Evolutionary conservation across 2,888 invertebrate genomes (phyloP).

Genomic region (Yponomeuta malinellus): DNA sequence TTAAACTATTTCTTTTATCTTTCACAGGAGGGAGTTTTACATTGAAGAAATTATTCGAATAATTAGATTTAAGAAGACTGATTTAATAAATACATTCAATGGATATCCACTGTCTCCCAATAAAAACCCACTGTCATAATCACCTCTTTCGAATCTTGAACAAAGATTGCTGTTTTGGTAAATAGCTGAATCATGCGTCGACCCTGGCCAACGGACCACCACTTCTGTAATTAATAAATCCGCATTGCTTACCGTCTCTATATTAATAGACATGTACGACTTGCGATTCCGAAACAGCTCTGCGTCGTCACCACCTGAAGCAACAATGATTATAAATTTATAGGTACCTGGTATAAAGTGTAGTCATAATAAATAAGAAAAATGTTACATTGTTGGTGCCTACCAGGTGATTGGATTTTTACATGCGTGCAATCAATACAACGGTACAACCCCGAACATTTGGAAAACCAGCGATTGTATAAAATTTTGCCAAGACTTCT

Average conservation of each 20-base stretch:
- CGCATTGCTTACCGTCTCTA: conserved; percentile 27
- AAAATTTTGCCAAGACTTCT: conserved; percentile 12
- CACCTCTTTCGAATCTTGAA: conserved; percentile 19
- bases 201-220: conserved; percentile 31
- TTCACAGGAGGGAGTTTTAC: too few species aligned
- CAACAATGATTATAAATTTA: neutral
- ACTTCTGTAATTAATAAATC: conserved; percentile 25
- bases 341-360: neutral
- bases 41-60: too few species aligned
- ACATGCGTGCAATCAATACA: conserved; percentile 20
- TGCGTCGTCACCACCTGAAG: conserved; percentile 24
- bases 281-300: conserved; percentile 30
- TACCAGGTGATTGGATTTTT: conserved; percentile 19
- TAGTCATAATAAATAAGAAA: neutral
- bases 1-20: neutral
- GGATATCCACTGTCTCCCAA: conserved; percentile 32
- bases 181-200: conserved; percentile 26
- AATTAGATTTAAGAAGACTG: too few species aligned
- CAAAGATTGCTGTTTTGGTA: conserved; percentile 17
- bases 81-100: conserved; percentile 19
- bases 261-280: conserved; percentile 29
- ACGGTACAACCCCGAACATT: conserved; percentile 21
- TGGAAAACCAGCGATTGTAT: conserved; percentile 20
- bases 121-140: conserved; percentile 19
- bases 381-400: neutral